Evolutionary conservation across 1,140 invertebrate species (phyloP).

Genomic region (Papilio polytes): DNA sequence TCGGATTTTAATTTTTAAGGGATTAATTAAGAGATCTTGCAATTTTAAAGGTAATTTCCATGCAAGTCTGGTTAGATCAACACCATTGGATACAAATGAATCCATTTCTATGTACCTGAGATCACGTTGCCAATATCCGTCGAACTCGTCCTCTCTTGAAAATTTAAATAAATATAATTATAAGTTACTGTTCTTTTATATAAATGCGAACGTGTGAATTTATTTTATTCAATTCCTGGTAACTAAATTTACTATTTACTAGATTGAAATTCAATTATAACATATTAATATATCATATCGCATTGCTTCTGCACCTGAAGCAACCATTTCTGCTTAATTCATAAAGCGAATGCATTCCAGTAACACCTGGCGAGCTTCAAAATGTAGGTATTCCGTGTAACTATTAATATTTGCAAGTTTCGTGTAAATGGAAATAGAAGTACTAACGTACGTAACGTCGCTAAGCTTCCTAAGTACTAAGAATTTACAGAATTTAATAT

Average conservation of each 20-base stretch:
- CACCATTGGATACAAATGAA: not conserved
- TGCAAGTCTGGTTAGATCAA: not conserved
- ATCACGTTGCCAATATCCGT: slow-evolving; percentile 5
- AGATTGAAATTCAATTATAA: not conserved
- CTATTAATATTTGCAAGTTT: slow-evolving; percentile 36
- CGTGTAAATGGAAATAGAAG: slow-evolving; percentile 29
- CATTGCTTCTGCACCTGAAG: not conserved
- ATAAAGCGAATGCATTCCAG: slow-evolving; percentile 11
- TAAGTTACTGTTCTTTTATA: not conserved
- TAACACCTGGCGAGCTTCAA: slow-evolving; percentile 10
- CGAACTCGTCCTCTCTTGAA: slow-evolving; percentile 27
- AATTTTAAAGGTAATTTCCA: not conserved
- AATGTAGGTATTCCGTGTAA: slow-evolving; percentile 26
- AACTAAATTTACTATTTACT: not conserved
- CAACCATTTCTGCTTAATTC: slow-evolving; percentile 16
- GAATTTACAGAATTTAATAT: slow-evolving; percentile 34
- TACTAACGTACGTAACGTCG: slow-evolving; percentile 32
- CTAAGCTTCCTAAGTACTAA: slow-evolving; percentile 21
- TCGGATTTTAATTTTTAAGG: not conserved
- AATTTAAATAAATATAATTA: not conserved
- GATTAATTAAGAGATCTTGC: not conserved
- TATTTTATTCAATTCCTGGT: not conserved
- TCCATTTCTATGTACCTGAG: slow-evolving; percentile 1
- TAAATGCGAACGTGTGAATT: not conserved
- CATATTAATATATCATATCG: not conserved